Evolutionary conservation across 2,113 vertebrate genomes (phyloP).

Genomic region (Platysteira castanea): DNA sequence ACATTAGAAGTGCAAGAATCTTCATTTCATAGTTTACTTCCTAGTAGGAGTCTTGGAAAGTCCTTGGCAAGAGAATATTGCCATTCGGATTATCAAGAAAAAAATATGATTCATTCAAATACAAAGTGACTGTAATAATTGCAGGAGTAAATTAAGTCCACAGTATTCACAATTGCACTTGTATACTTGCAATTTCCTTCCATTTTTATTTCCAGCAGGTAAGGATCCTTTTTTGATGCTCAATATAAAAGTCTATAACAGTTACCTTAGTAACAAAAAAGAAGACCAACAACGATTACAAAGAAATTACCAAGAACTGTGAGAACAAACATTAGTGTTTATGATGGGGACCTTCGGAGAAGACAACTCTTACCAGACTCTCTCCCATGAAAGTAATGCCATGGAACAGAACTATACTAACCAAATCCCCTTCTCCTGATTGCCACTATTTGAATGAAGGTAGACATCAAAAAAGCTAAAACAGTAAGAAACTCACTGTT

Average conservation of each 20-base stretch:
- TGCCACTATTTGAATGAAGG: not conserved
- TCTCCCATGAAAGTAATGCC: not conserved
- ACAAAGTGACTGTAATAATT: not conserved
- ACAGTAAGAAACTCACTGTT: not conserved
- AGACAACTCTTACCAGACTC: not conserved
- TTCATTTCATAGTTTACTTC: not conserved
- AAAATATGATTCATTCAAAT: not conserved
- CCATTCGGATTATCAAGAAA: not conserved
- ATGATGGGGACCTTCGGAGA: not conserved
- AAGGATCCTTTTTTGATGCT: not conserved
- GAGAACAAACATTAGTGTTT: not conserved
- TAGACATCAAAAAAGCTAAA: not conserved
- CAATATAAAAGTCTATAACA: not conserved
- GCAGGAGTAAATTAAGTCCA: not conserved
- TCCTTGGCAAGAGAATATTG: not conserved
- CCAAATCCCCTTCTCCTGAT: not conserved
- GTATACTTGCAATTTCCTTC: not conserved
- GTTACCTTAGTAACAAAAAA: not conserved
- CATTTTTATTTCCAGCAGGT: not conserved
- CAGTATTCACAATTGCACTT: not conserved
- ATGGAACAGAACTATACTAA: not conserved
- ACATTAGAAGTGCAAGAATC: accelerated
- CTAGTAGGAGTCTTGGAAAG: not conserved
- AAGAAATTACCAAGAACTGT: not conserved
- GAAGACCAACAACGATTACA: not conserved